Evolutionary conservation across 2,888 invertebrate genomes (phyloP).

Genomic region (Drosophila fungiperda): DNA sequence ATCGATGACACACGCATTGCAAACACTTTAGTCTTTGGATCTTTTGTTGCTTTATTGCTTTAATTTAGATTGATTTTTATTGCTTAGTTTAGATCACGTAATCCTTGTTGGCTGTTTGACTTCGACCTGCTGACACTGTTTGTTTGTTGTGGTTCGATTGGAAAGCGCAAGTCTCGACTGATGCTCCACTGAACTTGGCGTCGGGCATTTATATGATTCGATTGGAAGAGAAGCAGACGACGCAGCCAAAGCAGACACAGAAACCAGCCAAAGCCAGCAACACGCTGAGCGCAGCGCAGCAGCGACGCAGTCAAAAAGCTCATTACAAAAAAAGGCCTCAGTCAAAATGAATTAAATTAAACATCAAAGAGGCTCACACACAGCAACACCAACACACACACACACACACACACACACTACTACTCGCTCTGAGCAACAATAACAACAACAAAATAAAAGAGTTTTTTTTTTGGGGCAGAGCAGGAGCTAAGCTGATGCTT

Average conservation of each 20-base stretch:
- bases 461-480: conserved; percentile 19
- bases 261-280: conserved; percentile 39
- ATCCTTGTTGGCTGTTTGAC: conserved; percentile 61
- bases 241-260: conserved; percentile 13
- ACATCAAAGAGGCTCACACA: conserved; percentile 66
- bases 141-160: conserved; percentile 47
- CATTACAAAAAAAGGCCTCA: conserved; percentile 80
- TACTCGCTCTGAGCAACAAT: background rate
- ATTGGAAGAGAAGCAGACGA: conserved; percentile 32
- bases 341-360: conserved; percentile 79
- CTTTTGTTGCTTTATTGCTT: conserved; percentile 12
- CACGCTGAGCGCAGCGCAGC: conserved; percentile 50
- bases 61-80: background rate
- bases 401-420: background rate
- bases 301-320: conserved; percentile 62
- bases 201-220: conserved; percentile 78
- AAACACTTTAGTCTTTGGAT: conserved; percentile 52
- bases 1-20: conserved; percentile 83
- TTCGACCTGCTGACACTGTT: conserved; percentile 11
- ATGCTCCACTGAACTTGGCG: conserved; percentile 58
- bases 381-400: conserved; percentile 19
- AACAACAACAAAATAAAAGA: conserved; percentile 21
- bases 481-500: conserved; percentile 34
- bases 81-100: conserved; percentile 84
- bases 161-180: conserved; percentile 75